Evolutionary conservation across 2,113 vertebrate genomes (phyloP).

Genomic region (Patagioenas fasciata): DNA sequence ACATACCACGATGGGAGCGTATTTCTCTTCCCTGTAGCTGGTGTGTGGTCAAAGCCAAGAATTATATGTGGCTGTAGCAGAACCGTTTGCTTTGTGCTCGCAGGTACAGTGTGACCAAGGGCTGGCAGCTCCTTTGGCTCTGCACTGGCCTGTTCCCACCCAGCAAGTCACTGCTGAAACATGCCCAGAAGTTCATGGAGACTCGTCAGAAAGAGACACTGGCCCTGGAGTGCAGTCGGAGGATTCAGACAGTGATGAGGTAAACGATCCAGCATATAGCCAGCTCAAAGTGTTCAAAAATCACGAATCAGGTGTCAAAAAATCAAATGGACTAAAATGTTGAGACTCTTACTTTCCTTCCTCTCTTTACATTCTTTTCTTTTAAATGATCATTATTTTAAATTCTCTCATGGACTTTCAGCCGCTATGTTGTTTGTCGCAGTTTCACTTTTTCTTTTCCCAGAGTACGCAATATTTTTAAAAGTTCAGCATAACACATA

Average conservation of each 20-base stretch:
- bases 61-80: not conserved
- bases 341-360: not conserved
- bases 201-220: slow-evolving; percentile 78
- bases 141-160: slow-evolving; percentile 93
- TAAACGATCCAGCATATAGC: slow-evolving; percentile 39
- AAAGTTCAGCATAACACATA: not conserved
- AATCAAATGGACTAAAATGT: not conserved
- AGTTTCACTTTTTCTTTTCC: not conserved
- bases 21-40: not conserved
- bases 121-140: slow-evolving; percentile 97
- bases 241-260: slow-evolving; percentile 87
- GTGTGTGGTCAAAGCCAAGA: not conserved
- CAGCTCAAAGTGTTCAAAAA: not conserved
- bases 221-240: slow-evolving; percentile 81
- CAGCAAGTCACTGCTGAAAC: slow-evolving; percentile 83
- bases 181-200: slow-evolving; percentile 89
- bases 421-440: not conserved
- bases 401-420: not conserved
- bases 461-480: not conserved
- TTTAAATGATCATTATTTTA: not conserved
- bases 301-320: not conserved
- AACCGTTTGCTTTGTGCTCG: not conserved
- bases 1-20: not conserved
- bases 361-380: not conserved
- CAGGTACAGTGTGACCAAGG: slow-evolving; percentile 88